Evolutionary conservation across 1,140 invertebrate species (phyloP).

Genomic region (Colletes gigas): DNA sequence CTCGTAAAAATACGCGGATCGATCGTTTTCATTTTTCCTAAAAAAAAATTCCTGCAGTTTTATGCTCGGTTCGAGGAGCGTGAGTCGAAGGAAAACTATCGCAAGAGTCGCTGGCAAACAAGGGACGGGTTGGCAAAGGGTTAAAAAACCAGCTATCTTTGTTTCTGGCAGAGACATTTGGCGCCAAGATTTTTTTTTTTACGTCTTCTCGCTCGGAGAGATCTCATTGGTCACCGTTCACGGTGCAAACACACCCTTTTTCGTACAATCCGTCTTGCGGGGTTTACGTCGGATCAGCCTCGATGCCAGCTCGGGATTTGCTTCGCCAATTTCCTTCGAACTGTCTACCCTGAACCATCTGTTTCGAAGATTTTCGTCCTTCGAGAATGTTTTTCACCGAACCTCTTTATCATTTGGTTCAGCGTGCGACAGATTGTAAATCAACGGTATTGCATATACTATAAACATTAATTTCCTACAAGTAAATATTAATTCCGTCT

Average conservation of each 20-base stretch:
- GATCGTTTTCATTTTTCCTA: background rate
- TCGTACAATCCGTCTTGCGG: slow-evolving; percentile 17
- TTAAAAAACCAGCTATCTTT: slow-evolving; percentile 2
- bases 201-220: background rate
- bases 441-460: too few species aligned
- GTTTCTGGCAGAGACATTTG: background rate
- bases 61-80: background rate
- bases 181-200: slow-evolving; percentile 35
- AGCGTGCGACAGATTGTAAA: background rate
- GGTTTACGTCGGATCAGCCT: background rate
- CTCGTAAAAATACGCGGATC: background rate
- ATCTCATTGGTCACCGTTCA: background rate
- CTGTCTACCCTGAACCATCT: background rate
- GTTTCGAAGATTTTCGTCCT: too few species aligned
- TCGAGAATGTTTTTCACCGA: background rate
- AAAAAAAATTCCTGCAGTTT: background rate
- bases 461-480: too few species aligned
- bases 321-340: background rate
- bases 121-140: background rate
- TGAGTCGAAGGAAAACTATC: background rate
- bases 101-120: background rate
- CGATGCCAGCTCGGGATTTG: background rate
- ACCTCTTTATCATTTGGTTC: background rate
- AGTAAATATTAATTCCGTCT: too few species aligned
- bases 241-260: background rate